These are phyloP conservation scores for Rhodophaea formosa DNA, from an alignment of 2,888 invertebrate genomes.

Conservation along the genomic window DNA sequence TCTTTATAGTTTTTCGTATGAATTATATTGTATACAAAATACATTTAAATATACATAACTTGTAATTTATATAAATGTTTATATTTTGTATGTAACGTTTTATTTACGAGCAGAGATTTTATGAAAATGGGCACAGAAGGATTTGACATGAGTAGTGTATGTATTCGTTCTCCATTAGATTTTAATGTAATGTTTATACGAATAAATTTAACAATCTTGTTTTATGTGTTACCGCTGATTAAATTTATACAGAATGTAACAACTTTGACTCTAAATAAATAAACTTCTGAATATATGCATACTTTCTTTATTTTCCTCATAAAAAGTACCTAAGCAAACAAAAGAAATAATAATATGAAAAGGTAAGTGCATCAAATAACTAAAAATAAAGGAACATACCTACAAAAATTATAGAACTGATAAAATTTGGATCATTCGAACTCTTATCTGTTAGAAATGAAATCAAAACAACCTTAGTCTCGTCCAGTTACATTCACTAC, in stretches of 20 bases:
- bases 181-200: constrained; percentile 33
- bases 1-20: constrained; percentile 5
- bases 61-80: constrained; percentile 12
- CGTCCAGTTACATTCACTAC: too few relatives aligned
- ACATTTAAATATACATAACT: constrained; percentile 7
- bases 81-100: constrained; percentile 12
- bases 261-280: constrained; percentile 44
- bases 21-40: constrained; percentile 11
- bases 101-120: constrained; percentile 9
- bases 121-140: constrained; percentile 55
- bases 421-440: too few relatives aligned
- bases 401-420: too few relatives aligned
- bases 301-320: background rate
- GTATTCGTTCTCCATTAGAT: constrained; percentile 35
- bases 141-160: constrained; percentile 59
- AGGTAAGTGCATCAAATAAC: too few relatives aligned
- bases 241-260: constrained; percentile 44
- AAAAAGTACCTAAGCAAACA: background rate
- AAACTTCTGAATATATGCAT: constrained; percentile 32
- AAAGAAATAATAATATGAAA: background rate
- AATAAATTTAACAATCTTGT: constrained; percentile 25
- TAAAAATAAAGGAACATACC: too few relatives aligned
- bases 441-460: too few relatives aligned
- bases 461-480: too few relatives aligned
- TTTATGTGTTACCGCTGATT: constrained; percentile 21